These are phyloP conservation scores for Mionectes macconnelli DNA, from an alignment of 2,113 vertebrate genomes.

Conservation along the genomic window DNA sequence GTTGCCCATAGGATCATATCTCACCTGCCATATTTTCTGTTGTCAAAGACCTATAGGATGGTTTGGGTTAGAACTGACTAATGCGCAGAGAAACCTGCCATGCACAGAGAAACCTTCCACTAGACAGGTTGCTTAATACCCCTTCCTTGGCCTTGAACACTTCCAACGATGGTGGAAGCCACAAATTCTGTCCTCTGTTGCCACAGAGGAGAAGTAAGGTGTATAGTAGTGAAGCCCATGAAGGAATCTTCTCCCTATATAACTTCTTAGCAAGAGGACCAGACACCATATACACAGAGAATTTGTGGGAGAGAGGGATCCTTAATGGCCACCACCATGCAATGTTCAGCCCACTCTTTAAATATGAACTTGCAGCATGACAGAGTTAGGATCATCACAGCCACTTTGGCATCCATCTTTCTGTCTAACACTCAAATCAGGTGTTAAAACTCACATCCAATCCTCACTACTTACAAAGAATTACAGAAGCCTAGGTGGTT, in stretches of 20 bases:
- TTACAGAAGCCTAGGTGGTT: background rate
- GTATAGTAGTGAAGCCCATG: background rate
- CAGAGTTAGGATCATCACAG: background rate
- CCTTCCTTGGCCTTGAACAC: background rate
- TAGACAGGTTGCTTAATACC: background rate
- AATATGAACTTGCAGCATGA: fast-evolving
- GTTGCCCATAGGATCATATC: background rate
- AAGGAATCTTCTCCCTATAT: background rate
- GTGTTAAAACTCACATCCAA: background rate
- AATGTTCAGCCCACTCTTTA: background rate
- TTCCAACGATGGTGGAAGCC: background rate
- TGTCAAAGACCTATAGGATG: background rate
- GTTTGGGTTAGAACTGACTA: background rate
- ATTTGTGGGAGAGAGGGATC: background rate
- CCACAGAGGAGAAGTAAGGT: fast-evolving
- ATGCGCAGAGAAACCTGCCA: background rate
- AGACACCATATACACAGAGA: background rate
- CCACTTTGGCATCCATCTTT: background rate
- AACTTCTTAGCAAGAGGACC: background rate
- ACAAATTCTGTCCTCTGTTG: background rate
- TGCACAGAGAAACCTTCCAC: background rate
- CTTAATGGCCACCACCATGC: background rate
- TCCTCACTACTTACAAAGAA: background rate
- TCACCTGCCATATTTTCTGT: background rate
- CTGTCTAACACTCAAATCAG: background rate